These are phyloP conservation scores for Trichonephila inaurata DNA, from an alignment of 1,140 invertebrate species.

Conservation along the genomic window DNA sequence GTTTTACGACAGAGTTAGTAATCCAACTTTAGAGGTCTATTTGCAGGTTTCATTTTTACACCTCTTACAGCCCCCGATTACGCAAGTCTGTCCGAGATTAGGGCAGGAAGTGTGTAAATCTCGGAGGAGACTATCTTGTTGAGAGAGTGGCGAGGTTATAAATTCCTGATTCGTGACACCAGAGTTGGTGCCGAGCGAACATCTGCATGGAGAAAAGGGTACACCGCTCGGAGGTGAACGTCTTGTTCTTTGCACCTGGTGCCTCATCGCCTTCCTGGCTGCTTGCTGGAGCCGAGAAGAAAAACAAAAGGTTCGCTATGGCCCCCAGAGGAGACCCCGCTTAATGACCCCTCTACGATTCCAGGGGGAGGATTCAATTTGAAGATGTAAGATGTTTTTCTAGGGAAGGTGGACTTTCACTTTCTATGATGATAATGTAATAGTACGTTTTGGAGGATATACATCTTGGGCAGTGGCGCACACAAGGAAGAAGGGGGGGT, in stretches of 20 bases:
- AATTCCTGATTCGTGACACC: slow-evolving; percentile 41
- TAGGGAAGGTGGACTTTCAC: not conserved
- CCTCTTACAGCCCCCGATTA: not conserved
- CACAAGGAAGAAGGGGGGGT: too few species aligned
- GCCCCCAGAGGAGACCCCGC: not conserved
- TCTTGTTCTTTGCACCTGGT: slow-evolving; percentile 38
- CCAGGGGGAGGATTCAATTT: not conserved
- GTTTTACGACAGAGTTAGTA: too few species aligned
- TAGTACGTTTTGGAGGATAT: too few species aligned
- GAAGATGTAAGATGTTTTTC: not conserved
- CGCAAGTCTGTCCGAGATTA: not conserved
- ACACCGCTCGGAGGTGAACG: slow-evolving; percentile 48
- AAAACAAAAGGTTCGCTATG: slow-evolving; percentile 8
- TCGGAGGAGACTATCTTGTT: not conserved
- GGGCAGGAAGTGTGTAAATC: not conserved
- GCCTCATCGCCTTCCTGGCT: not conserved
- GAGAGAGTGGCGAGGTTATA: slow-evolving; percentile 23
- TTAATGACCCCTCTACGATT: not conserved
- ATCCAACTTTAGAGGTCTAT: too few species aligned
- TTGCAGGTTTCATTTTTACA: not conserved
- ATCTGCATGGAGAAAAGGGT: slow-evolving; percentile 45
- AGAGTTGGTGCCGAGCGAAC: not conserved
- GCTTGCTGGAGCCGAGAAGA: not conserved
- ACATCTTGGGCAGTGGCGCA: too few species aligned
- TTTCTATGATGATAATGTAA: not conserved